Percentiles rank a stretch among this genome's conserved stretches.
Evolutionary conservation across 1,140 invertebrate species (phyloP).

Genomic region (Procambarus virginalis): DNA sequence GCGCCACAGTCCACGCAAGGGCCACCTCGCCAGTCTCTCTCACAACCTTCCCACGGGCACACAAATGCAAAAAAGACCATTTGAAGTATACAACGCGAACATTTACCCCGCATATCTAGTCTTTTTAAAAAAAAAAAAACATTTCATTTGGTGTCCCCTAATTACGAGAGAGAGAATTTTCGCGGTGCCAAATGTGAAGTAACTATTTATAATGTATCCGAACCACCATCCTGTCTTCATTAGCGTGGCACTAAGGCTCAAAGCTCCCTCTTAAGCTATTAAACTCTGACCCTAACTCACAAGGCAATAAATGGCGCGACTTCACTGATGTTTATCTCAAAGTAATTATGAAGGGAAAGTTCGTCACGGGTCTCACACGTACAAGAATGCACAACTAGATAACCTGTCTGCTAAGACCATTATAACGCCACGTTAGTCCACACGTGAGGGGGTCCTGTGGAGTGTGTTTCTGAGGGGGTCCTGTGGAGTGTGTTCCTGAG

Average conservation of each 20-base stretch:
- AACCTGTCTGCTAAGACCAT: constrained; percentile 13
- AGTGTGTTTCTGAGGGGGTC: not conserved
- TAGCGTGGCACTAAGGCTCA: constrained; percentile 47
- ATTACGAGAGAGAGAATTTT: constrained; percentile 49
- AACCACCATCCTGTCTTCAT: constrained; percentile 54
- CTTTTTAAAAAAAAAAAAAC: constrained; percentile 30
- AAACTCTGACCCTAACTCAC: constrained; percentile 32
- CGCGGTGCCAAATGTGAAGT: constrained; percentile 57
- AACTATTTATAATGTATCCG: constrained; percentile 61
- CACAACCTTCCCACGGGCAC: not conserved
- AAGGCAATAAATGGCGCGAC: constrained; percentile 32
- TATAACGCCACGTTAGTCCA: not conserved
- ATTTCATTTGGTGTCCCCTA: constrained; percentile 50
- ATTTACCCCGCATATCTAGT: not conserved
- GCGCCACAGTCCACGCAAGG: not conserved
- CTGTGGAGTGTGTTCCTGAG: not conserved
- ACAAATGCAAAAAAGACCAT: not conserved
- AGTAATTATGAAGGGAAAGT: constrained; percentile 59
- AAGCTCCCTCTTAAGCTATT: not conserved
- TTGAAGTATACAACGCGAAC: not conserved
- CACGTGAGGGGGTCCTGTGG: not conserved
- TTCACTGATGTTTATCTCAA: constrained; percentile 55
- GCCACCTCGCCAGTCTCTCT: not conserved
- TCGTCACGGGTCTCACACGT: constrained; percentile 29
- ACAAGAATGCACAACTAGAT: constrained; percentile 3